Base-by-base conservation (phyloP, 2,888 invertebrate genomes). In the Allophyes oxyacanthae region DNA sequence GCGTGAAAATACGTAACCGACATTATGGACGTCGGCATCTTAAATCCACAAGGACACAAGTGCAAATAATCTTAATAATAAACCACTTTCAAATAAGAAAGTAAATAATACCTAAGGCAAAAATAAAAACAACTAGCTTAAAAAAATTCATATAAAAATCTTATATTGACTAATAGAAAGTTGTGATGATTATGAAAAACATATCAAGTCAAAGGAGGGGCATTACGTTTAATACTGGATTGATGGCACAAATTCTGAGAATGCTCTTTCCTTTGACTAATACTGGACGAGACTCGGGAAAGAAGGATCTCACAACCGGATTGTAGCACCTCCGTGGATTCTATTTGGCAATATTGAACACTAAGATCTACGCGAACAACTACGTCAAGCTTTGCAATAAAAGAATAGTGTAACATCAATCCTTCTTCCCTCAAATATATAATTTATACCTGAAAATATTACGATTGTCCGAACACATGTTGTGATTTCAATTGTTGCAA, bases 41-140 rank as follows among this genome's bases (percentile, higher is more conserved):
- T 87, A 87, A 88, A 92, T 94, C 94, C 94, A 94, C 94, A 94
- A 94, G 93, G 94, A 91, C 94, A 92, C 94, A 94, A 94, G 94
- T 94, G 94, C 93, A 88, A 86, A 86, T 84, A 81, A 88, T 84
- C 90, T 88, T 91, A 90, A 85, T 77, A 83, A 87, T 90, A 89
- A 74, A 85, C 81, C 78, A 86, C 93, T 92, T 93, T 90, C 94
- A 85, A 90, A 92, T 90, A 90, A 84, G 91, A 93, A 92, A 92
- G 93, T 83, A 77, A 82, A 88, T 82, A 87, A 87, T 87, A 92
- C 85, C 91, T 93, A 92, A 89, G 90, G 90, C 91, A 91, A 92
- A 88, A 80, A 83, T 88, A 91, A 89, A 92, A 92, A 92, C 90
- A 90, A 91, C 91, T 92, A 92, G 85, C 89, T 88, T 91, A 90